These are phyloP conservation scores for Agapostemon virescens DNA, from an alignment of 2,888 invertebrate genomes.

Conservation along the genomic window DNA sequence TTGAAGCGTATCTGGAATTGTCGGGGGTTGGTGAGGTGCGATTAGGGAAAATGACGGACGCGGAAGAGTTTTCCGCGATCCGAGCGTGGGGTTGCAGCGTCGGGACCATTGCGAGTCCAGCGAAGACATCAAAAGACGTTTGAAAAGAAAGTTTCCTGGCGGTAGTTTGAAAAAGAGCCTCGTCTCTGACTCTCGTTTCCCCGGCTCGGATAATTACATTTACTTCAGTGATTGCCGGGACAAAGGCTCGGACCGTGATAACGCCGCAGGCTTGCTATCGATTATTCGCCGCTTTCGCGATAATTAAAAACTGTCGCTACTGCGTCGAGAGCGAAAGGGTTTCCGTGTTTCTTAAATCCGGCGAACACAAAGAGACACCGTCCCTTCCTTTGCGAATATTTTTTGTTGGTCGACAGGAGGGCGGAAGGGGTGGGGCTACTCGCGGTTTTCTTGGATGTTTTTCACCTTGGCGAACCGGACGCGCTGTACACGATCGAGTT, in stretches of 20 bases:
- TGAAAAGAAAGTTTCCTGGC: constrained; percentile 2
- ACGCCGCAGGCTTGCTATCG: constrained; percentile 61
- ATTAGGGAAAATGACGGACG: background rate
- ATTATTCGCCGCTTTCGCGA: constrained; percentile 57
- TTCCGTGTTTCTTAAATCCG: constrained; percentile 55
- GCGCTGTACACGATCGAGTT: constrained; percentile 3
- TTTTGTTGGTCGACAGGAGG: no score
- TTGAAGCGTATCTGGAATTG: no score
- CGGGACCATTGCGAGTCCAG: constrained; percentile 10
- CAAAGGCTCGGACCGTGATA: constrained; percentile 68
- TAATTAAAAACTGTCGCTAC: constrained; percentile 64
- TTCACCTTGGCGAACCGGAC: background rate
- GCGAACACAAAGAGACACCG: constrained; percentile 34
- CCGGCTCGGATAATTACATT: constrained; percentile 68
- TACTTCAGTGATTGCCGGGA: constrained; percentile 69
- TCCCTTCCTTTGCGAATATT: background rate
- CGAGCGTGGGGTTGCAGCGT: background rate
- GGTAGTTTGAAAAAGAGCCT: constrained; percentile 42
- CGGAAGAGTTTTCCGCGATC: background rate
- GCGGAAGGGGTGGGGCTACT: background rate
- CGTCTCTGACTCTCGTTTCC: constrained; percentile 39
- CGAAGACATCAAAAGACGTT: background rate
- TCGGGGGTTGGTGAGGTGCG: background rate
- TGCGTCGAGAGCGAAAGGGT: constrained; percentile 46
- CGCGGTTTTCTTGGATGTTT: constrained; percentile 16